phyloP scores from a whole-genome alignment of 1,140 invertebrate genomes.

The Nylanderia fulva region DNA sequence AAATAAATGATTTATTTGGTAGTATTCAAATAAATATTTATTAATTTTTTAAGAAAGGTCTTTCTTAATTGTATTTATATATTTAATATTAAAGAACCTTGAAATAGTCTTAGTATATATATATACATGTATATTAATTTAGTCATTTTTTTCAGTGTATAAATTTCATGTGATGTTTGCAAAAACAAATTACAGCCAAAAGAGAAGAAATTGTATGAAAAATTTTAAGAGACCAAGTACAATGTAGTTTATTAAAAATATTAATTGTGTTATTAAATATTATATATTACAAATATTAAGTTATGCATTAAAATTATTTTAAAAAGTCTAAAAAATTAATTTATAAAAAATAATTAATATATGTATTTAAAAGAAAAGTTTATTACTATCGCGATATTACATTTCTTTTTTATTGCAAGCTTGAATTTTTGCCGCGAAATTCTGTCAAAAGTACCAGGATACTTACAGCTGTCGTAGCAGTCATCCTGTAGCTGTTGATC shows the following conservation, averaged over 20 bases:
- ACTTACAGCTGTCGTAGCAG: conserved; percentile 78
- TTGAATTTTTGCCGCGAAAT: neutral
- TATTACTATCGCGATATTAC: neutral
- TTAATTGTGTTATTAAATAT: neutral
- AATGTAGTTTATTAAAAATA: no score
- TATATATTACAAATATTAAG: no score
- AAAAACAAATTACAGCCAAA: neutral
- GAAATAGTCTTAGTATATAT: no score
- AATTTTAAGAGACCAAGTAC: neutral
- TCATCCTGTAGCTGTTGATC: conserved; percentile 72
- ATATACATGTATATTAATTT: no score
- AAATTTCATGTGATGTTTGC: neutral
- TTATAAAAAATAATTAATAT: neutral
- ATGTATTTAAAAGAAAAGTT: neutral
- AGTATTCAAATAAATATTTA: no score
- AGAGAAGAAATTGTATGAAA: neutral
- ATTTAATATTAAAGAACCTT: no score
- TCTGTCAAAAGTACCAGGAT: neutral
- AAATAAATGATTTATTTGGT: no score
- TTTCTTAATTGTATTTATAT: no score
- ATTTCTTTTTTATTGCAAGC: neutral
- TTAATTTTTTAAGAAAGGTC: no score
- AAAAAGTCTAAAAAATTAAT: neutral
- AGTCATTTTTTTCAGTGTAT: no score
- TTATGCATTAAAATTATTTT: neutral